phyloP scores from a whole-genome alignment of 2,113 vertebrate genomes.

The Saguinus imperator region DNA sequence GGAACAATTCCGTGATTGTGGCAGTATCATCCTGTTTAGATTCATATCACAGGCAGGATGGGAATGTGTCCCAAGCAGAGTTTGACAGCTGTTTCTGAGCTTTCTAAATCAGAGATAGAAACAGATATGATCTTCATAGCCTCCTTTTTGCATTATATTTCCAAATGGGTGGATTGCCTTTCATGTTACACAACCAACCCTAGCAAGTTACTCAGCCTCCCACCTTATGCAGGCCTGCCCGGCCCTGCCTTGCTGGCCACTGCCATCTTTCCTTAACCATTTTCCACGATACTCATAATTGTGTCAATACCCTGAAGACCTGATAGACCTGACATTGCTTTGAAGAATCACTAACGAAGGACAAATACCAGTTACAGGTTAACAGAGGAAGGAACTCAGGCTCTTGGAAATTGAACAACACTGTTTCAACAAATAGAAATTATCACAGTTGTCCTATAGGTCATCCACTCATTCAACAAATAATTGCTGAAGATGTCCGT shows the following conservation, averaged over 20 bases:
- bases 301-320: neutral
- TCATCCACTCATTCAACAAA: neutral
- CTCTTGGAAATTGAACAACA: neutral
- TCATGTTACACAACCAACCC: conserved; percentile 19
- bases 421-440: conserved; percentile 1
- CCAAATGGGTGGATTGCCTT: conserved; percentile 16
- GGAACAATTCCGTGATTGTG: conserved; percentile 65
- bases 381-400: neutral
- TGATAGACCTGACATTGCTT: neutral
- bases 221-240: neutral
- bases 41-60: conserved; percentile 41
- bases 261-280: neutral
- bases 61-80: conserved; percentile 24
- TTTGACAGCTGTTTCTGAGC: conserved; percentile 61
- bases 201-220: neutral
- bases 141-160: conserved; percentile 32
- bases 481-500: neutral
- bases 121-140: conserved; percentile 47
- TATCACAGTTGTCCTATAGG: neutral
- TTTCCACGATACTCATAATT: conserved; percentile 4
- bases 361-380: neutral
- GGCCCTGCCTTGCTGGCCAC: neutral
- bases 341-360: neutral
- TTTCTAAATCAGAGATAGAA: conserved; percentile 64
- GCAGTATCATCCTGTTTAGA: conserved; percentile 47